Evolutionary conservation across 2,797 vertebrate species (phyloP).

Genomic region (Diplodus sargus): DNA sequence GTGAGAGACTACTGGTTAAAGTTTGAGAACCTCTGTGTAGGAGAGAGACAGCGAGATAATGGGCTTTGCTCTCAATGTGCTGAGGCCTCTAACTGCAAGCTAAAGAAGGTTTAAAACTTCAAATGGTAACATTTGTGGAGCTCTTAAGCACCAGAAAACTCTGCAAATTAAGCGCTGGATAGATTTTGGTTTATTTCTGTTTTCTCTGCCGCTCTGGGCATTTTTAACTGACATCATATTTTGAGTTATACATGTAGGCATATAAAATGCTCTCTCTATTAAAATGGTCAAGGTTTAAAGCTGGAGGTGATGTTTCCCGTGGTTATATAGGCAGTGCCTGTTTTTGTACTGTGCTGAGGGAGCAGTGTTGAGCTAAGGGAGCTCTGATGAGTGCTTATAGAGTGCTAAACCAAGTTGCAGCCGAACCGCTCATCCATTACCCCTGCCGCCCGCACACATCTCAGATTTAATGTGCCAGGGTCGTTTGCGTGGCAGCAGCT

Average conservation of each 20-base stretch:
- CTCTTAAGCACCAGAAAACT: constrained; percentile 71
- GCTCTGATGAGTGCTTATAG: constrained; percentile 79
- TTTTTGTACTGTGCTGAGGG: constrained; percentile 70
- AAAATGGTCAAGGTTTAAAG: constrained; percentile 42
- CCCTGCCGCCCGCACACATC: constrained; percentile 67
- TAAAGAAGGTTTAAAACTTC: constrained; percentile 83
- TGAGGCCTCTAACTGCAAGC: constrained; percentile 78
- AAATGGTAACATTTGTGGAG: constrained; percentile 77
- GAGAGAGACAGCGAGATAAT: constrained; percentile 82
- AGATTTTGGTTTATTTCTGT: constrained; percentile 68
- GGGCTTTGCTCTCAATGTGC: constrained; percentile 83
- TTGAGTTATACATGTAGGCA: constrained; percentile 42
- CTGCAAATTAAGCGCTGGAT: constrained; percentile 77
- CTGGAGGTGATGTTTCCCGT: constrained; percentile 60
- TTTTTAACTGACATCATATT: constrained; percentile 58
- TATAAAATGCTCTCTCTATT: constrained; percentile 31
- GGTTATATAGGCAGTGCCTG: constrained; percentile 54
- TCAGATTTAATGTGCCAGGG: constrained; percentile 81
- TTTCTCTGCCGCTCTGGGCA: constrained; percentile 52
- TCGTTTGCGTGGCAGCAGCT: constrained; percentile 82
- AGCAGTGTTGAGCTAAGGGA: constrained; percentile 58
- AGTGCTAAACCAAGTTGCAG: constrained; percentile 74
- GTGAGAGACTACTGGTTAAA: constrained; percentile 69
- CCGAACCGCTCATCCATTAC: constrained; percentile 81
- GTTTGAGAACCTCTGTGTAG: constrained; percentile 73